Evolutionary conservation across 2,888 invertebrate genomes (phyloP).

Genomic region (Polydrusus tereticollis): DNA sequence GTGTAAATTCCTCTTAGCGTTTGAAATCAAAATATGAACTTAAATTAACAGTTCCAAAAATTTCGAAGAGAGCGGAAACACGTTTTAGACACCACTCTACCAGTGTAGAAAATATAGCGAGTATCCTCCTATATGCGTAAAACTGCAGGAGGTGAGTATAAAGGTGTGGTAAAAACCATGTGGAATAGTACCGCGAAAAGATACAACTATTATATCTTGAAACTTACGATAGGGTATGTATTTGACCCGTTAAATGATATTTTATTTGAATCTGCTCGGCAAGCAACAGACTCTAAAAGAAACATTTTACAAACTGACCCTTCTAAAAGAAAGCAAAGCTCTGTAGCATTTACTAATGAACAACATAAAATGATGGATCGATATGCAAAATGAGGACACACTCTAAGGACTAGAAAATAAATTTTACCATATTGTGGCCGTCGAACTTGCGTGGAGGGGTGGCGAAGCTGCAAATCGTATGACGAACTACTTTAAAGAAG

Average conservation of each 20-base stretch:
- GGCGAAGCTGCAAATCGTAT: slow-evolving; percentile 3
- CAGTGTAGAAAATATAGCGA: no score
- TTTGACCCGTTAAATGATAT: background rate
- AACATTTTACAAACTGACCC: background rate
- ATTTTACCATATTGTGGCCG: background rate
- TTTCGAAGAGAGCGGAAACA: no score
- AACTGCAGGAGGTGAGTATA: no score
- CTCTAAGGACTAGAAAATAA: background rate
- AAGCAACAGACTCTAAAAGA: background rate
- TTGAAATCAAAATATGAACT: no score
- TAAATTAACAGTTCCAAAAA: no score
- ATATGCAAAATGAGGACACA: background rate
- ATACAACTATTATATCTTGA: background rate
- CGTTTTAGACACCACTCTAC: no score
- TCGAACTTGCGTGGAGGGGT: background rate
- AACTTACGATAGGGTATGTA: background rate
- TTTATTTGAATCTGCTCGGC: background rate
- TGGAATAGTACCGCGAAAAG: no score
- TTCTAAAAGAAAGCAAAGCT: background rate
- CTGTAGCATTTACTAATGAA: background rate
- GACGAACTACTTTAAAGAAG: background rate
- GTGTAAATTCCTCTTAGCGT: no score
- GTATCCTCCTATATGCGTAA: no score
- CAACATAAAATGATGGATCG: background rate
- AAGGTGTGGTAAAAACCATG: no score